Evolutionary conservation across 2,113 vertebrate species (phyloP).

Genomic region (chimpanzee (Pan troglodytes)): NHGRI_mPanTro3-v2.1_pri NC_086015.1:20940001-20940500

Average conservation of each 20-base stretch:
- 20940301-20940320: background rate
- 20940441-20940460: background rate
- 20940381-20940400: background rate
- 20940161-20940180: background rate
- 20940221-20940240: background rate
- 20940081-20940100: background rate
- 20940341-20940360: background rate
- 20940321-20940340: background rate
- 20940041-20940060: background rate
- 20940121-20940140: background rate
- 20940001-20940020: background rate
- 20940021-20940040: background rate
- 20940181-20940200: background rate
- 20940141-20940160: background rate
- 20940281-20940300: background rate
- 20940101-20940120: background rate
- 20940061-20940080: background rate
- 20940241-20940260: background rate
- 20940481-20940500: background rate
- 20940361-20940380: background rate
- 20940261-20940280: background rate
- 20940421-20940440: background rate
- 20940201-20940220: background rate
- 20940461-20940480: background rate
- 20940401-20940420: background rate